Evolutionary conservation across 2,797 vertebrate species (phyloP), one percentile per base, ranked within the genome.

Genomic region (Salmo trutta): DNA sequence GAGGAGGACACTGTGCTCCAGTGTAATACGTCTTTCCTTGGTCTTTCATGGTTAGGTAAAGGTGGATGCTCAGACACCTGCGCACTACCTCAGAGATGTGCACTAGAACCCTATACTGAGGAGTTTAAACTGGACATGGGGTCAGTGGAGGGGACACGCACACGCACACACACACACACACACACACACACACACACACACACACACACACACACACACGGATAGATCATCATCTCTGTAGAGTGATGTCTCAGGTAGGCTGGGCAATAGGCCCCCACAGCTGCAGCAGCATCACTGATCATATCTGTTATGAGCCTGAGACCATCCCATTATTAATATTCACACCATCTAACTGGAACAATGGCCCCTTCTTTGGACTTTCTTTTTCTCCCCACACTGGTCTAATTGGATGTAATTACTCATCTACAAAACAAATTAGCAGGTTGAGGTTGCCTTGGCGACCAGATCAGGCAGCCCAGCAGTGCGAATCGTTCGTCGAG

Each of bases 371-470:
- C 93, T 93, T 80, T 87, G 81, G 91, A 91, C 91, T 90, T 81
- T 85, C 76, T 87, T 91, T 88, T 88, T 88, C 84, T 86, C 56
- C 59, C 69, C 77, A 79, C 41, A 90, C 85, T 93, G 93, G 95
- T 96, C 95, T 98, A 99, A 99, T 98, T 98, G 97, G 95, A 95
- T 97, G 96, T 98, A 98, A 99, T 98, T 98, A 97, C 96, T 99
- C 95, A 98, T 98, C 96, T 98, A 96, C 97, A 98, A 98, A 99
- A 97, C 97, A 98, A 99, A 99, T 97, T 97, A 98, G 95, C 92
- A 92, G 94, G 95, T 95, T 93, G 91, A 94, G 88, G 96, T 98
- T 94, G 94, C 97, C 94, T 96, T 96, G 94, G 97, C 94, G 96
- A 96, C 96, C 83, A 93, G 93, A 95, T 94, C 94, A 93, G 94